Evolutionary conservation across 2,888 invertebrate genomes (phyloP), one percentile per base, ranked within the genome.

Genomic region (Philaethria dido): DNA sequence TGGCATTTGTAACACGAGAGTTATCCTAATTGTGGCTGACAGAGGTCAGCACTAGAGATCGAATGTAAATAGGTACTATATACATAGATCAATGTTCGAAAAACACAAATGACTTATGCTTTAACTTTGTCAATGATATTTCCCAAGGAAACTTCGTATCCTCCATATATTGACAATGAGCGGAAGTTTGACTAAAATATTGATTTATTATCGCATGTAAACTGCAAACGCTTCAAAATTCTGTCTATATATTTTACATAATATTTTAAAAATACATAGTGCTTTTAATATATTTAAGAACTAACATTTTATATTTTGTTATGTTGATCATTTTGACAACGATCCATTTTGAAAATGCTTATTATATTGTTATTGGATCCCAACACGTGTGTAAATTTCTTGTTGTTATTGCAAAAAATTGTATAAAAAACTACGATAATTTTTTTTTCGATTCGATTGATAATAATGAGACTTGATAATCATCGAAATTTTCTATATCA

Each of bases 151-250:
- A 69, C 67, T 64, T 57, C 68, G 54, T 66, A 69, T 75, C 73
- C 74, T 75, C 69, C 60, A 20, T 39, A 6, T 52, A 57, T 59
- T 63, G 59, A 60, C 63, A 77, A 77, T 69, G 68, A 77, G 69
- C 80, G 88, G 87, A 89, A 83, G 84, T 88, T 83, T 80, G 73
- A 68, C 75, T 79, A 82, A 80, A 85, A 87, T 88, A 87, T 89
- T 89, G 78, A 78, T 78, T 72, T 78, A 72, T 72, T 67, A 71
- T 70, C 72, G 73, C 73, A 74, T 70, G 73, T 72, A 62, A 66
- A 66, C 62, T 57, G 57, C 57, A 65, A 67, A 67, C 60, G 36
- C 44, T 29, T 2, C 48, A 48, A 55, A 50, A 29, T 33, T 39
- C 22, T 42, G n/a, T 62, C 36, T n/a, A 44, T 4, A 44, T 33